phyloP scores from a whole-genome alignment of 30 jellyfish, hydroid and myxozoan species.

The Aurelia aurita region DNA sequence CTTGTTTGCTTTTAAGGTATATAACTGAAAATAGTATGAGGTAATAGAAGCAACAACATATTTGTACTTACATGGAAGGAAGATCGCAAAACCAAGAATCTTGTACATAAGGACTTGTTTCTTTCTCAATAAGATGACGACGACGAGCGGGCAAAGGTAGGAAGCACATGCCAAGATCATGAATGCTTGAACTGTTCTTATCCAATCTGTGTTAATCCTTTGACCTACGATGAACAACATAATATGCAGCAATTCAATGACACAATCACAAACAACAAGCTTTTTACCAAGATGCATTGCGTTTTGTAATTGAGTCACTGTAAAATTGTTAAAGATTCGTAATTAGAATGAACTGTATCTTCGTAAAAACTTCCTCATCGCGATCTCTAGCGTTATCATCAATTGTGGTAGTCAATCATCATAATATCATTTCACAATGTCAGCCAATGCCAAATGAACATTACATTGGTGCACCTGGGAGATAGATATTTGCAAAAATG shows the following conservation, averaged over 20 bases:
- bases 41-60: not conserved
- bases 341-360: too few species aligned
- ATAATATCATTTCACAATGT: too few species aligned
- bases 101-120: constrained; percentile 23
- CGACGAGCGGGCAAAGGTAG: constrained; percentile 52
- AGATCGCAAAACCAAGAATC: constrained; percentile 52
- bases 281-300: not conserved
- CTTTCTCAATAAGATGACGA: constrained; percentile 32
- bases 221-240: constrained; percentile 31
- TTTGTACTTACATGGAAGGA: constrained; percentile 52
- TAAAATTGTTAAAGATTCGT: too few species aligned
- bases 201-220: constrained; percentile 76
- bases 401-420: too few species aligned
- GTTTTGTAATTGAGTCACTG: not conserved
- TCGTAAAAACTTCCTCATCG: too few species aligned
- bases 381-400: too few species aligned
- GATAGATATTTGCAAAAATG: too few species aligned
- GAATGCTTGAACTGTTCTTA: constrained; percentile 71
- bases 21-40: too few species aligned
- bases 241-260: not conserved
- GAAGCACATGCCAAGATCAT: constrained; percentile 39
- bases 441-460: too few species aligned
- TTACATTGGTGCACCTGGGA: too few species aligned
- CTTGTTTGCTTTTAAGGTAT: too few species aligned
- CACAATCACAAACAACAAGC: not conserved